Base-by-base conservation (phyloP, 2,113 vertebrate genomes). In the Xiphias gladius region DNA sequence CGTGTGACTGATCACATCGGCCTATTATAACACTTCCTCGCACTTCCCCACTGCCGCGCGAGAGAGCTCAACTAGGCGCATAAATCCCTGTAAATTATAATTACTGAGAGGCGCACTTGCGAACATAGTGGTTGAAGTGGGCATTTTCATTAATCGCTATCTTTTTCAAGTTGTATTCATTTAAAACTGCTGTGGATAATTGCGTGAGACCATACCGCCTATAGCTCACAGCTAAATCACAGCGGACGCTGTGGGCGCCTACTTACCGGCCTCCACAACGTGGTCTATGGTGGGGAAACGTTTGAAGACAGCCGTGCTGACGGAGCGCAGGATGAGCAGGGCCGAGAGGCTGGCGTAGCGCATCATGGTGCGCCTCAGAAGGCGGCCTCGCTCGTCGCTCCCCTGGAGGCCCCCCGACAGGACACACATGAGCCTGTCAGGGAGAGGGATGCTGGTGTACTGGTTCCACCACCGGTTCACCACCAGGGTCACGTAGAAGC, bases 391-490 rank as follows among this genome's bases (percentile, higher is more conserved):
- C 73, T 98, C 96, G 0, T 99, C 97, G 0, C 70, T 86, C 0
- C 97, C 97, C 8, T 97, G 97, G 35, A 98, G 95, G 0, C 94
- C 95, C 6, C 97, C 96, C 0, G 95, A 96, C 75, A 98, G 94
- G 1, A 93, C 84, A 20, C 96, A 96, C 97, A 98, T 98, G 55
- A 98, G 95, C 37, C 95, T 67, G 76, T 98, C 97, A 0, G 97
- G 97, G 4, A 97, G 89, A 0, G 97, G 97, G 91, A 98, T 97
- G 77, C 93, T 95, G 2, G 95, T 96, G 93, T 98, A 99, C 93
- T 99, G 97, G 78, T 77, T 96, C 97, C 97, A 99, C 97, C 97
- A 99, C 7, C 97, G 96, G 91, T 97, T 96, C 91, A 99, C 96
- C 83, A 98, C 96, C 88, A 99, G 90, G 1, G 96, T 98, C 86